Evolutionary conservation across 1,140 invertebrate genomes (phyloP).

Genomic region (Ganaspis sp.): DNA sequence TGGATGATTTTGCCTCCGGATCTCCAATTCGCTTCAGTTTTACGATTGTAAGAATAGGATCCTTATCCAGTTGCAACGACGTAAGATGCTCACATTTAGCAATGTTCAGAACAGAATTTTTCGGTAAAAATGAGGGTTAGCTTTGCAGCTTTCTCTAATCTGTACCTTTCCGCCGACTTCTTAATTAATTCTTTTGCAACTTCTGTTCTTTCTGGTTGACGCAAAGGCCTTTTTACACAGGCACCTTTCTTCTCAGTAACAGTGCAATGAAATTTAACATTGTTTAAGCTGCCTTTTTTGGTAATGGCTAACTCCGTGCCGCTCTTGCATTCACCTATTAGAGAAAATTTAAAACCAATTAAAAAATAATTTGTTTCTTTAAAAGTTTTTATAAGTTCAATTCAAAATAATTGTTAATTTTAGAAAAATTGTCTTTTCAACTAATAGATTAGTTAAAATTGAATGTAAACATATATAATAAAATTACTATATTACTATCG

Average conservation of each 20-base stretch:
- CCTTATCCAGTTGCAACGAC: neutral
- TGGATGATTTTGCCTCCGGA: neutral
- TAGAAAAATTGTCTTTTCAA: no score
- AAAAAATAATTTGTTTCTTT: no score
- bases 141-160: neutral
- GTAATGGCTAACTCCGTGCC: neutral
- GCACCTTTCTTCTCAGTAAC: neutral
- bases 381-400: no score
- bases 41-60: neutral
- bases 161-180: neutral
- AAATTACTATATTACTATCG: no score
- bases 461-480: no score
- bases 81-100: neutral
- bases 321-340: neutral
- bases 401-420: no score
- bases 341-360: no score
- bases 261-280: neutral
- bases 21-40: neutral
- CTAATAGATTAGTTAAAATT: no score
- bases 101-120: neutral
- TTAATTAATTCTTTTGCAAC: neutral
- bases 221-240: neutral
- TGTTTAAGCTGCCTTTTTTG: neutral
- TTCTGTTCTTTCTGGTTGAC: neutral
- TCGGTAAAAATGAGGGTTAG: constrained; percentile 7